Conservation (phyloP, 1,140 invertebrate genomes). For the Drosophila asahinai region DNA sequence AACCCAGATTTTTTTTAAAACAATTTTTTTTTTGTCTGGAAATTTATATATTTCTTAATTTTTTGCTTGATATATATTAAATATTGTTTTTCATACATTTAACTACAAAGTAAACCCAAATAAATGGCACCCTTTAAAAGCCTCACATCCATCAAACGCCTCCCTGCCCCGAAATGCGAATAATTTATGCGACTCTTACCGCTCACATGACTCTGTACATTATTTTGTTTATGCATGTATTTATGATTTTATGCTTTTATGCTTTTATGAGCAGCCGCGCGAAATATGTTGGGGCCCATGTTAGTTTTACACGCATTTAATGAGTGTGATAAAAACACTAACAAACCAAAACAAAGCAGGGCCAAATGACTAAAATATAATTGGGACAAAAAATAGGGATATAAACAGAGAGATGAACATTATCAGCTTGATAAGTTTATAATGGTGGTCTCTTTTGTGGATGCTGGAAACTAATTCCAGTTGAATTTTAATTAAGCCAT, state of each 20-base stretch:
- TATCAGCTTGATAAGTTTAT: slow-evolving; percentile 33
- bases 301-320: slow-evolving; percentile 70
- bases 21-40: too few relatives aligned
- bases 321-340: slow-evolving; percentile 51
- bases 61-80: too few relatives aligned
- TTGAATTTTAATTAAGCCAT: slow-evolving; percentile 66
- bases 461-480: slow-evolving; percentile 36
- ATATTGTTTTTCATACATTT: background rate
- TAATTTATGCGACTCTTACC: slow-evolving; percentile 33
- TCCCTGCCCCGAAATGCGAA: background rate
- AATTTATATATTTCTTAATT: too few relatives aligned
- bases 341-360: background rate
- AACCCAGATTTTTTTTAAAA: too few relatives aligned
- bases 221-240: slow-evolving; percentile 50
- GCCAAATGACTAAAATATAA: slow-evolving; percentile 33
- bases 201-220: slow-evolving; percentile 35
- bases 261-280: slow-evolving; percentile 35
- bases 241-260: slow-evolving; percentile 46
- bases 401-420: slow-evolving; percentile 12
- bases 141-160: slow-evolving; percentile 18
- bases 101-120: background rate
- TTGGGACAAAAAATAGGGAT: slow-evolving; percentile 25
- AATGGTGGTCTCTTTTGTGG: slow-evolving; percentile 7
- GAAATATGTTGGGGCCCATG: slow-evolving; percentile 59
- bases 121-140: background rate